Conservation (phyloP, 2,888 invertebrate genomes). For the Tetheella fluctuosa region DNA sequence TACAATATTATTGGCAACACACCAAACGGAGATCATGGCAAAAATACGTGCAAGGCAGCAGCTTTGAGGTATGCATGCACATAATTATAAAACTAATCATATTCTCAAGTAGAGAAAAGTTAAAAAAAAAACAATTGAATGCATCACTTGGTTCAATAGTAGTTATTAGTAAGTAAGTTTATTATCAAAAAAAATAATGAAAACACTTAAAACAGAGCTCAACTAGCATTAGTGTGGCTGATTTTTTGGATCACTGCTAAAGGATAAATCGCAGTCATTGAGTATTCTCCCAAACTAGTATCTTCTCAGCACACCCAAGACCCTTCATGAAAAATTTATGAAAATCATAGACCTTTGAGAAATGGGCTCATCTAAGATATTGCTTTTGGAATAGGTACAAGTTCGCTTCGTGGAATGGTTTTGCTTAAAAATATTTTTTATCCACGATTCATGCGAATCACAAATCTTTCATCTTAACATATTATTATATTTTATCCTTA, state of each 20-base stretch:
- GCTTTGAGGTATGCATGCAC: neutral
- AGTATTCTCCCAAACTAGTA: neutral
- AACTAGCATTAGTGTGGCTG: neutral
- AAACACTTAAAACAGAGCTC: neutral
- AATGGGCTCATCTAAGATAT: slow-evolving; percentile 1
- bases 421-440: neutral
- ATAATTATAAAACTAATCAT: neutral
- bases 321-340: slow-evolving; percentile 10
- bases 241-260: slow-evolving; percentile 7
- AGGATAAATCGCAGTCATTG: slow-evolving; percentile 5
- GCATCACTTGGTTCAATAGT: too few relatives aligned
- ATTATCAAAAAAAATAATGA: too few relatives aligned
- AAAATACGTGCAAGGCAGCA: neutral
- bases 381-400: neutral
- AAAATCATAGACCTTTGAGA: slow-evolving; percentile 1
- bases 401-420: slow-evolving; percentile 14
- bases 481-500: too few relatives aligned
- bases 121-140: neutral
- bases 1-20: too few relatives aligned
- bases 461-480: neutral
- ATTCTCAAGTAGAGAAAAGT: neutral
- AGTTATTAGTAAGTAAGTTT: too few relatives aligned
- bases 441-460: neutral
- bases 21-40: neutral
- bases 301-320: neutral